Conservation (phyloP, 1,140 invertebrate genomes). For the Dolichoris vasculosae region DNA sequence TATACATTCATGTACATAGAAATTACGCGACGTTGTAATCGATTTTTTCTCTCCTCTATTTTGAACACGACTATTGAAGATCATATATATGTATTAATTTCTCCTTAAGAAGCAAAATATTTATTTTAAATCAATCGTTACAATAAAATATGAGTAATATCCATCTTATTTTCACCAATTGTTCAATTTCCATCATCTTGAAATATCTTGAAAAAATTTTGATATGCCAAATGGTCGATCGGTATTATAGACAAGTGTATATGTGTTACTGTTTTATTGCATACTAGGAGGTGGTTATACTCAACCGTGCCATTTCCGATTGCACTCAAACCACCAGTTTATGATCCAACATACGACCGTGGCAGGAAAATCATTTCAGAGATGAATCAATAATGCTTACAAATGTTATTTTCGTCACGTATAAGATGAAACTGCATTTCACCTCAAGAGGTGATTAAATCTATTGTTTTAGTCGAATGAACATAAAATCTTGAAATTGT, state of each 20-base stretch:
- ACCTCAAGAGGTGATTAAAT: conserved; percentile 3
- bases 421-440: conserved; percentile 10
- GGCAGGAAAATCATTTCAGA: not conserved
- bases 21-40: not conserved
- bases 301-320: not conserved
- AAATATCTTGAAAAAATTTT: not conserved
- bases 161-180: too few species aligned
- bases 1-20: conserved; percentile 18
- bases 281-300: not conserved
- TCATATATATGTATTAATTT: not conserved
- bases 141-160: too few species aligned
- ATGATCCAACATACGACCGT: not conserved
- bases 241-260: not conserved
- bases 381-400: conserved; percentile 23
- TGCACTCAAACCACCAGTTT: not conserved
- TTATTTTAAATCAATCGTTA: too few species aligned
- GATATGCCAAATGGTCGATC: not conserved
- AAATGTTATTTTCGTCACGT: conserved; percentile 17
- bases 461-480: not conserved
- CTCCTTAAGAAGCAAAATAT: too few species aligned
- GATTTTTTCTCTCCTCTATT: not conserved
- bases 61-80: not conserved
- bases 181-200: not conserved
- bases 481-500: not conserved
- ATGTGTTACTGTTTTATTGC: not conserved